Evolutionary conservation across 2,797 vertebrate species (phyloP), one percentile per base, ranked within the genome.

Genomic region (Anas bernieri): DNA sequence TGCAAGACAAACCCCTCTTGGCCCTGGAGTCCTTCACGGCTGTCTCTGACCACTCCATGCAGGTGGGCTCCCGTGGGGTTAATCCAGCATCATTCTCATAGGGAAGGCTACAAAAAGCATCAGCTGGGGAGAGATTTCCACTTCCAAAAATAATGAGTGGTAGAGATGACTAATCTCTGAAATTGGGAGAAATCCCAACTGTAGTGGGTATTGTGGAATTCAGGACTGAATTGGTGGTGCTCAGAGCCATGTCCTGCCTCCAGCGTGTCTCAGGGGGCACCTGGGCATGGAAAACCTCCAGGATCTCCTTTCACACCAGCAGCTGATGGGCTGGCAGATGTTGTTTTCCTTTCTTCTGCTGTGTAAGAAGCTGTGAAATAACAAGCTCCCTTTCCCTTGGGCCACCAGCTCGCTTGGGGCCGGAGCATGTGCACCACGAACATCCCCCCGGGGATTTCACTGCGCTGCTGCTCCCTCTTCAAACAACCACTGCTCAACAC

Each of bases 1-100:
- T n/a, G 66, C 37, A 66, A 39, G 21, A 16, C 45, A 48, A 88
- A 54, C 3, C 7, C 14, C 33, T 58, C 37, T 18, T 28, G 7
- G 26, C 6, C 3, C 15, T 5, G 12, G 17, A 64, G 23, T 45
- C 46, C 16, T 72, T 43, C 26, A 22, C 6, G 0, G 0, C n/a
- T 62, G 43, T 13, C 13, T 45, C 31, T 50, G 58, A 48, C 23
- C 26, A 2, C 7, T 46, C 17, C 31, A 21, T 0, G 0, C 0
- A 0, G 23, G 7, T 0, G 1, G 77, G 45, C 39, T 74, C 55
- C 11, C 7, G 15, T 11, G 6, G 7, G 35, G 46, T 70, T 62
- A 80, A 76, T 50, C 52, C 41, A 55, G 14, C n/a, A 61, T 4
- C 1, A 0, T 33, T 70, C 58, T n/a, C 35, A 17, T 1, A 0